Evolutionary conservation across 64 coral and sea anemone genomes (phyloP).

Genomic region (Pocillopora damicornis): DNA sequence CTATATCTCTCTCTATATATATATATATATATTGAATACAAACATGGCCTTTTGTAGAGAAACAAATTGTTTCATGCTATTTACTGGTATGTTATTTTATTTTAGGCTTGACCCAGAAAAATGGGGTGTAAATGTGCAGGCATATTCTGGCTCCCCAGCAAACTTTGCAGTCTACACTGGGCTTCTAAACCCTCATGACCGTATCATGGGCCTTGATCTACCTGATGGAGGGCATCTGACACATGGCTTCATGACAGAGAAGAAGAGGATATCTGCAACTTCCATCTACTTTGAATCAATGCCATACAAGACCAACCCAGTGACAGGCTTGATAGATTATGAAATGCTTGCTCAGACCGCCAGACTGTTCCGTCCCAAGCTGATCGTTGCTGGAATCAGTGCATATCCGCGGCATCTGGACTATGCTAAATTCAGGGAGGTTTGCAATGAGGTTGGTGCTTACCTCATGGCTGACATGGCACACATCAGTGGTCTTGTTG

Average conservation of each 20-base stretch:
- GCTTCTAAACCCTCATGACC: conserved; percentile 84
- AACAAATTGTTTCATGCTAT: neutral
- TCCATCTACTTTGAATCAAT: conserved; percentile 99
- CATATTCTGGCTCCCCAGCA: conserved; percentile 95
- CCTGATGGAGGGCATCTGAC: conserved; percentile 97
- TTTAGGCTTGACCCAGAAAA: conserved; percentile 92
- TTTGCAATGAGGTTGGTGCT: conserved; percentile 85
- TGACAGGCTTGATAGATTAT: conserved; percentile 94
- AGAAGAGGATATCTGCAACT: conserved; percentile 96
- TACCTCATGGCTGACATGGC: conserved; percentile 90
- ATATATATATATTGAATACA: too few species aligned
- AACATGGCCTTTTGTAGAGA: too few species aligned
- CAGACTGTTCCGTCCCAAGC: conserved; percentile 86
- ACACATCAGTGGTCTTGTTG: conserved; percentile 93
- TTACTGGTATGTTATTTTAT: neutral
- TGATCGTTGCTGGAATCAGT: conserved; percentile 98
- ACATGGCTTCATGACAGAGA: conserved; percentile 99
- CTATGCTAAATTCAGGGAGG: conserved; percentile 80
- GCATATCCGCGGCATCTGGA: conserved; percentile 87
- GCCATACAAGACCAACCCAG: conserved; percentile 86
- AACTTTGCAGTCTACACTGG: conserved; percentile 98
- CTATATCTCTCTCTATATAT: too few species aligned
- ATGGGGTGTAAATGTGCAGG: conserved; percentile 98
- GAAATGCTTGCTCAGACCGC: conserved; percentile 85
- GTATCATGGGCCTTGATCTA: conserved; percentile 97